phyloP scores from a whole-genome alignment of 2,797 vertebrate genomes.

The Bovichtus variegatus region DNA sequence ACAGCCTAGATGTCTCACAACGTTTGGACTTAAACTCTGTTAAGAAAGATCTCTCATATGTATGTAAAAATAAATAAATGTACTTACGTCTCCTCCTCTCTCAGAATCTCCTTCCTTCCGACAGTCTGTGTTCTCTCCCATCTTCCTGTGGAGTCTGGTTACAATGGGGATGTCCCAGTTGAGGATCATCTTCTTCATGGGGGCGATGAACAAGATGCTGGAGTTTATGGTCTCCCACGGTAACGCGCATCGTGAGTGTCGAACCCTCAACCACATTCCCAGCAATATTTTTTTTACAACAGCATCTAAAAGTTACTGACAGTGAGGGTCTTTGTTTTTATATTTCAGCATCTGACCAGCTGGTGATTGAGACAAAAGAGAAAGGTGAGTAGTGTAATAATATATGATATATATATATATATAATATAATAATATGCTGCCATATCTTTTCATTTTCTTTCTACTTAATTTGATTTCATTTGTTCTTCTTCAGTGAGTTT shows the following conservation, averaged over 20 bases:
- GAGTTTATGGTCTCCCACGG: constrained; percentile 86
- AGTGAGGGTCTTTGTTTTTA: background rate
- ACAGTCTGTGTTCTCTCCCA: constrained; percentile 89
- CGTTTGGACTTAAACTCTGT: background rate
- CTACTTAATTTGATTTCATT: background rate
- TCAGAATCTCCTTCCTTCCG: constrained; percentile 85
- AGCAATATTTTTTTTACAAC: background rate
- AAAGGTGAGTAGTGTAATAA: constrained; percentile 80
- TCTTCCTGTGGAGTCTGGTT: constrained; percentile 93
- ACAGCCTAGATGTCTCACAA: background rate
- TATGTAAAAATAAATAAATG: background rate
- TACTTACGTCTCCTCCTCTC: background rate
- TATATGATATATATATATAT: too few relatives aligned
- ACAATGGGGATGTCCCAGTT: constrained; percentile 94
- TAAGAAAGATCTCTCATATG: background rate
- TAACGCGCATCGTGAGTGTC: constrained; percentile 82
- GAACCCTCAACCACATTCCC: background rate
- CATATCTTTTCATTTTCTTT: background rate
- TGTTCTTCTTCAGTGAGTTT: constrained; percentile 82
- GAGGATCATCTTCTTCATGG: constrained; percentile 95
- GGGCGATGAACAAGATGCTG: constrained; percentile 94
- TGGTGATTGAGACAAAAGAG: constrained; percentile 54
- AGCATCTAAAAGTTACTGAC: background rate
- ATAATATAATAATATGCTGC: too few relatives aligned
- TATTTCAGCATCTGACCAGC: constrained; percentile 67